A percentile compares a stretch with the other conserved stretches of the same genome.
phyloP scores from a whole-genome alignment of 2,113 vertebrate species.

The Menidia beryllina region DNA sequence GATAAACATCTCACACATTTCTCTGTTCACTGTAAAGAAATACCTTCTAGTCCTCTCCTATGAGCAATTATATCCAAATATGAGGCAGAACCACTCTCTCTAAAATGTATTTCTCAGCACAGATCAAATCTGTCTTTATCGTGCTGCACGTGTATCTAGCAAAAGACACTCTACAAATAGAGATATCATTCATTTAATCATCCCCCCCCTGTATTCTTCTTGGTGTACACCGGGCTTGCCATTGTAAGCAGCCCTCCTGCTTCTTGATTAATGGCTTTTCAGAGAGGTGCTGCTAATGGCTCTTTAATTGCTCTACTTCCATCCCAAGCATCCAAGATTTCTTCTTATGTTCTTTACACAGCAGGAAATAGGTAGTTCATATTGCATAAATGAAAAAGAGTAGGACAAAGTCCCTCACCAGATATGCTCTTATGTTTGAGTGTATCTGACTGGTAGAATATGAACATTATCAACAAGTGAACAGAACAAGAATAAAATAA shows the following conservation, averaged over 20 bases:
- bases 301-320: slow-evolving; percentile 80
- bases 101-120: slow-evolving; percentile 16
- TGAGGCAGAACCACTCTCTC: neutral
- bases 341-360: slow-evolving; percentile 32
- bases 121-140: slow-evolving; percentile 38
- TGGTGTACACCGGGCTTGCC: slow-evolving; percentile 56
- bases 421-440: slow-evolving; percentile 29
- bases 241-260: slow-evolving; percentile 59
- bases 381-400: slow-evolving; percentile 8
- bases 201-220: slow-evolving; percentile 56
- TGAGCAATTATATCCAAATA: slow-evolving; percentile 7
- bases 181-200: slow-evolving; percentile 70
- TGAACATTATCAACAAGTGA: slow-evolving; percentile 36
- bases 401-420: neutral
- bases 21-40: neutral
- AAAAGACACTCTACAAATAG: slow-evolving; percentile 59
- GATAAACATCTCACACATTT: too few relatives aligned
- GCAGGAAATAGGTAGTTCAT: slow-evolving; percentile 40
- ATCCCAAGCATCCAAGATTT: slow-evolving; percentile 54
- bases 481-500: slow-evolving; percentile 27
- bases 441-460: neutral
- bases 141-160: slow-evolving; percentile 22
- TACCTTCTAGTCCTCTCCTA: neutral
- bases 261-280: slow-evolving; percentile 79
- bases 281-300: slow-evolving; percentile 78